Percentiles rank a stretch among this genome's conserved stretches.
Conservation (phyloP, 2,888 invertebrate genomes). For the Leptogaster cylindrica region DNA sequence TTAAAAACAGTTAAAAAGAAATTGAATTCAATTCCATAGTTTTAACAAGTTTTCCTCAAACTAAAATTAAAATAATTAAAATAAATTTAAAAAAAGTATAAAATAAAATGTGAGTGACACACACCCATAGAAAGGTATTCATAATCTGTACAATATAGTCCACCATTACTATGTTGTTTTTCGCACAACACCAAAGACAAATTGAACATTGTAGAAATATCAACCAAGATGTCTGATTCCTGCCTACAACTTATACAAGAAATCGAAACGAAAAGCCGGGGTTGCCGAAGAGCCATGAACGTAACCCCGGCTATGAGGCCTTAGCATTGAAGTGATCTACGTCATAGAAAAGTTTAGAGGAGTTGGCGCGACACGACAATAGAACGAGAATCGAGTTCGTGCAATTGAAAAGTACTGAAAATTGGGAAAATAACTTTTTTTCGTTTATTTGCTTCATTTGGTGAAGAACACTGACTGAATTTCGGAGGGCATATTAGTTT, state of each 20-base stretch:
- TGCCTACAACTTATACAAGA: conserved; percentile 20
- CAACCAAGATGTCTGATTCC: conserved; percentile 21
- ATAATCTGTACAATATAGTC: background rate
- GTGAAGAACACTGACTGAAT: too few species aligned
- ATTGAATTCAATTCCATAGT: background rate
- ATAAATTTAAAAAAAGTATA: too few species aligned
- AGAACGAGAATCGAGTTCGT: conserved; percentile 13
- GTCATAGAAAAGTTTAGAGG: conserved; percentile 40
- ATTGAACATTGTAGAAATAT: background rate
- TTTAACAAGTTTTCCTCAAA: background rate
- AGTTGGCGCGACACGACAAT: conserved; percentile 41
- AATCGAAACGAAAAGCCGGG: conserved; percentile 44
- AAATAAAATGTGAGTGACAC: conserved; percentile 27
- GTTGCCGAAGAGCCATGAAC: conserved; percentile 54
- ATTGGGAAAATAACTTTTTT: conserved; percentile 13
- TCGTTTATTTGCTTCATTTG: background rate
- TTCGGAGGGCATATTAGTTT: conserved; percentile 43
- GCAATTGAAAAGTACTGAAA: conserved; percentile 30
- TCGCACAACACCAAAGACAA: background rate
- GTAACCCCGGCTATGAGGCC: conserved; percentile 60
- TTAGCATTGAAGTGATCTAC: conserved; percentile 55
- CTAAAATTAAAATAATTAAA: background rate
- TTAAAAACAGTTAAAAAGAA: conserved; percentile 3
- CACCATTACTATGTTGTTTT: background rate
- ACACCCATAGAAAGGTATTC: background rate